Conservation (phyloP, 2,113 vertebrate species). For the Thalassoma bifasciatum region DNA sequence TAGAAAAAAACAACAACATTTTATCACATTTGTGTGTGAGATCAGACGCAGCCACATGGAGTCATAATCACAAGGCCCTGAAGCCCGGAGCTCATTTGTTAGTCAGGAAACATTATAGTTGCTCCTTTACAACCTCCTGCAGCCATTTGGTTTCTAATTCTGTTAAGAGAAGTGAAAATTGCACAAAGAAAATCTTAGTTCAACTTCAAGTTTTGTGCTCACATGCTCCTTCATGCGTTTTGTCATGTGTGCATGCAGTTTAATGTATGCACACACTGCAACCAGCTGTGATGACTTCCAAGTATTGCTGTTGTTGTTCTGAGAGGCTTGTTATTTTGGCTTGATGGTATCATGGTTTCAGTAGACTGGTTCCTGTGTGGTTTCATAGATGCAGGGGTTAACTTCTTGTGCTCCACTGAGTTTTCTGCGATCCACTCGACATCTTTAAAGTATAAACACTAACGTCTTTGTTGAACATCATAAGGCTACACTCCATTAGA, state of each 20-base stretch:
- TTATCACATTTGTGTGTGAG: background rate
- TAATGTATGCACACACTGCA: background rate
- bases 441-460: too few species aligned
- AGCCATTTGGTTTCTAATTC: conserved; percentile 7
- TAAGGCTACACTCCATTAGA: too few species aligned
- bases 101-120: conserved; percentile 20
- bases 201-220: background rate
- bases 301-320: background rate
- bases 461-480: too few species aligned
- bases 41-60: conserved; percentile 1
- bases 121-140: conserved; percentile 8
- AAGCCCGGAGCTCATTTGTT: conserved; percentile 37
- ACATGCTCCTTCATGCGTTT: background rate
- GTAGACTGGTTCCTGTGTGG: conserved; percentile 58
- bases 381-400: conserved; percentile 48
- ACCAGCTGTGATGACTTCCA: conserved; percentile 7
- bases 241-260: background rate
- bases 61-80: conserved; percentile 28
- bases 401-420: too few species aligned
- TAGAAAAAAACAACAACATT: background rate
- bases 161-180: background rate
- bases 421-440: too few species aligned
- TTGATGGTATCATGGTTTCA: background rate
- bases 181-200: background rate
- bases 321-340: background rate